These are phyloP conservation scores for Discoglossus pictus DNA, from an alignment of 2,797 vertebrate genomes.

Conservation along the genomic window DNA sequence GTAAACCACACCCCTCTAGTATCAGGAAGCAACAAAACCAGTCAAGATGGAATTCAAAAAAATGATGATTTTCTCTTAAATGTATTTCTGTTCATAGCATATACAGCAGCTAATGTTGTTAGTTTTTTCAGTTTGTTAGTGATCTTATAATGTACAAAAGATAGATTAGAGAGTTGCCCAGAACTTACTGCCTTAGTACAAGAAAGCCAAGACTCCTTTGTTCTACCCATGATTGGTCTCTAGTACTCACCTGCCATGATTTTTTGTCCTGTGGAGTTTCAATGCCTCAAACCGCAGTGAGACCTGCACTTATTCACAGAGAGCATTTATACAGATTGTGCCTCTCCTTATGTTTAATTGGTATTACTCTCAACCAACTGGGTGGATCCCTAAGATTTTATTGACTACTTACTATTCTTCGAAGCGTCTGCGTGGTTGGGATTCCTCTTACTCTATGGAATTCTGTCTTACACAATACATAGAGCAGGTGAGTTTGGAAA, in stretches of 20 bases:
- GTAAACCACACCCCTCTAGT: too few relatives aligned
- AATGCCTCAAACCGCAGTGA: background rate
- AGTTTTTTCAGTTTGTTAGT: too few relatives aligned
- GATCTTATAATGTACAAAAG: too few relatives aligned
- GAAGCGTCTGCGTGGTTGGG: background rate
- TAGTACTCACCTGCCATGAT: constrained; percentile 26
- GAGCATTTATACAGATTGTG: constrained; percentile 24
- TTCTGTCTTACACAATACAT: background rate
- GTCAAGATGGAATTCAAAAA: too few relatives aligned
- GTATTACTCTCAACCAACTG: constrained; percentile 18
- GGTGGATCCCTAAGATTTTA: constrained; percentile 24
- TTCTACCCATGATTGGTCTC: background rate
- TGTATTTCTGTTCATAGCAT: too few relatives aligned
- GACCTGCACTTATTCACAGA: background rate
- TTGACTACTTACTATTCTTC: constrained; percentile 18
- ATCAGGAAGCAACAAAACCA: too few relatives aligned
- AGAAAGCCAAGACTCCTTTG: background rate
- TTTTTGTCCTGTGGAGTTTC: background rate
- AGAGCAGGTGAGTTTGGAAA: too few relatives aligned
- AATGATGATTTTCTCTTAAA: too few relatives aligned
- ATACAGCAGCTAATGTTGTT: too few relatives aligned
- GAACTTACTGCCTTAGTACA: background rate
- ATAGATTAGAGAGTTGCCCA: too few relatives aligned
- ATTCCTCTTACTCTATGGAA: background rate
- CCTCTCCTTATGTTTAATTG: constrained; percentile 38